These are phyloP conservation scores for Hylomyscus alleni DNA, from an alignment of 2,797 vertebrate genomes.

Conservation along the genomic window DNA sequence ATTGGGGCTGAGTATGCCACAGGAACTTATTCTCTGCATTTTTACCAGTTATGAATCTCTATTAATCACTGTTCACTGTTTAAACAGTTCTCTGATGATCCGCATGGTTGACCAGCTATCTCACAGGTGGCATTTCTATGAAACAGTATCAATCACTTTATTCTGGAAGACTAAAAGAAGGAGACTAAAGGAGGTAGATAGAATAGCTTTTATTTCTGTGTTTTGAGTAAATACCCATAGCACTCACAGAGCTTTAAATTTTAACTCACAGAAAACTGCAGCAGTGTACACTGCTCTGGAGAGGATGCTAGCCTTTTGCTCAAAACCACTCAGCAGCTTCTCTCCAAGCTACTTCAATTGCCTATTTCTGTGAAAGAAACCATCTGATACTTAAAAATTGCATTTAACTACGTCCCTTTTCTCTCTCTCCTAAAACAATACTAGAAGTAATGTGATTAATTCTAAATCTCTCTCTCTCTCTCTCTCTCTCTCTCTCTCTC, in stretches of 20 bases:
- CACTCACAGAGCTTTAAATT: background rate
- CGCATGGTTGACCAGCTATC: background rate
- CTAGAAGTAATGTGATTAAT: background rate
- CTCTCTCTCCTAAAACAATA: background rate
- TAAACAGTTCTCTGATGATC: background rate
- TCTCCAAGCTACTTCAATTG: background rate
- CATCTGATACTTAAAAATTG: background rate
- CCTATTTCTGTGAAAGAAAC: background rate
- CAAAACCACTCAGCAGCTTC: background rate
- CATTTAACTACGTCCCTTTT: background rate
- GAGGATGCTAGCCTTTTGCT: background rate
- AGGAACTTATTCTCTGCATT: background rate
- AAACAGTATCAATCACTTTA: background rate
- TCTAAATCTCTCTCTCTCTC: background rate
- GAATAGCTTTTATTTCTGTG: background rate
- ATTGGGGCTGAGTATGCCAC: background rate
- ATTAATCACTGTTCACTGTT: background rate
- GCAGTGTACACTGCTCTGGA: background rate
- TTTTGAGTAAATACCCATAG: background rate
- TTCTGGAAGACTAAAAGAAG: background rate
- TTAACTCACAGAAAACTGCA: background rate
- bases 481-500: too few species aligned
- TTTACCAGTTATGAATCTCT: background rate
- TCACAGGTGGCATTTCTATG: background rate
- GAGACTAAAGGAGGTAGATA: background rate